Percentiles rank a stretch among this genome's conserved stretches.
phyloP scores from a whole-genome alignment of 2,113 vertebrate genomes.

The Periophthalmus modestus region DNA sequence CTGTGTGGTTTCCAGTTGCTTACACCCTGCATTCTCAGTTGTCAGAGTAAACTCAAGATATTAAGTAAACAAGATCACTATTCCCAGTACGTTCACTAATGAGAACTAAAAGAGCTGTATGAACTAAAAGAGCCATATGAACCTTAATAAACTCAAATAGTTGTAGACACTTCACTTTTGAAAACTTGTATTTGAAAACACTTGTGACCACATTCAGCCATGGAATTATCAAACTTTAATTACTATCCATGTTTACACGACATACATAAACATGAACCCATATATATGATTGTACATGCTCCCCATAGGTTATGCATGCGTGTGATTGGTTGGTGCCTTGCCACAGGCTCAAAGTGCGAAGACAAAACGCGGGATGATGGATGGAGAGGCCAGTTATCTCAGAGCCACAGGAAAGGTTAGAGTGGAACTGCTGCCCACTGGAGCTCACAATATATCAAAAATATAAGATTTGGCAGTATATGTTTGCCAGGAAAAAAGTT shows the following conservation, averaged over 20 bases:
- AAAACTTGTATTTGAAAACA: not conserved
- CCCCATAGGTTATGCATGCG: not conserved
- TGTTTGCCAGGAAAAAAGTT: no score
- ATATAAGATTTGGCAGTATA: not conserved
- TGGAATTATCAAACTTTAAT: not conserved
- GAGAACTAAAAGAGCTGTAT: no score
- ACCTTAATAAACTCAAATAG: not conserved
- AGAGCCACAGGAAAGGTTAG: slow-evolving; percentile 3
- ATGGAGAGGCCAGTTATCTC: slow-evolving; percentile 1
- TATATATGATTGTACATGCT: not conserved
- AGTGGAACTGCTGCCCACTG: not conserved
- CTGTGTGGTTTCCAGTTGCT: no score
- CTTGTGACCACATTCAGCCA: not conserved
- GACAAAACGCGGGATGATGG: slow-evolving; percentile 4
- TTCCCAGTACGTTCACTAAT: no score
- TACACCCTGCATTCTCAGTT: no score
- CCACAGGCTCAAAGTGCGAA: not conserved
- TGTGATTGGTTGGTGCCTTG: not conserved
- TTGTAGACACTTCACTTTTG: not conserved
- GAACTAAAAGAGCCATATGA: no score
- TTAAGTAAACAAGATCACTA: no score
- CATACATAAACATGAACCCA: not conserved
- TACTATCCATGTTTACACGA: not conserved
- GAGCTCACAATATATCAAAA: not conserved
- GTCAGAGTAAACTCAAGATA: no score